A percentile compares a stretch with the other conserved stretches of the same genome.
These are phyloP conservation scores for Listronotus oregonensis DNA, from an alignment of 1,140 invertebrate species.

Conservation along the genomic window DNA sequence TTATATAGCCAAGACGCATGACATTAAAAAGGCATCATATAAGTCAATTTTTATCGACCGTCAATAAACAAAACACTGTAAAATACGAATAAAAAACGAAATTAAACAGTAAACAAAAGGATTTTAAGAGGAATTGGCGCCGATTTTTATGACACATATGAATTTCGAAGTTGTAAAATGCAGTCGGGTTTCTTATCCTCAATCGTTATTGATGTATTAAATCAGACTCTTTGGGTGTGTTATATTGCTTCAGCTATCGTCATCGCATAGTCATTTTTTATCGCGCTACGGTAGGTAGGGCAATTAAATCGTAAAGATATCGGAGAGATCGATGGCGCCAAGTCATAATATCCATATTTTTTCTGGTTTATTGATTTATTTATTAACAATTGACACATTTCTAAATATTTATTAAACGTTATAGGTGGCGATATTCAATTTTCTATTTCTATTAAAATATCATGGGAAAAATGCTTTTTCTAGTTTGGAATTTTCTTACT, in stretches of 20 bases:
- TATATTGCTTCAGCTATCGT: constrained; percentile 15
- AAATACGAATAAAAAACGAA: constrained; percentile 2
- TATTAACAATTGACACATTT: no score
- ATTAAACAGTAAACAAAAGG: constrained; percentile 16
- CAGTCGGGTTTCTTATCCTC: constrained; percentile 22
- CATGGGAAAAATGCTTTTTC: no score
- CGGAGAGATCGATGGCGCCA: no score
- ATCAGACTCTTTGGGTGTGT: constrained; percentile 21
- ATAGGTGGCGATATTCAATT: no score
- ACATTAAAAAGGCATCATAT: not conserved
- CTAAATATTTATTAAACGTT: no score
- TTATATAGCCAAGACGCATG: no score
- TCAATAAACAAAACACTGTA: constrained; percentile 19
- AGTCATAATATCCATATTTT: no score
- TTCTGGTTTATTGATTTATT: no score
- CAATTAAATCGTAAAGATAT: no score
- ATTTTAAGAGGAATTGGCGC: constrained; percentile 27
- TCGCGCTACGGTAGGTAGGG: constrained; percentile 14
- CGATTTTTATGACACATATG: constrained; percentile 31
- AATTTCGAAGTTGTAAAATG: constrained; percentile 28
- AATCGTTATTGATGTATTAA: constrained; percentile 32
- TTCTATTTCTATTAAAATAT: no score
- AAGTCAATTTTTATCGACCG: constrained; percentile 27
- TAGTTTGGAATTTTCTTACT: no score
- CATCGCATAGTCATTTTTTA: constrained; percentile 18